These are phyloP conservation scores for Pluvianellus socialis DNA, from an alignment of 2,113 vertebrate species.

Conservation along the genomic window DNA sequence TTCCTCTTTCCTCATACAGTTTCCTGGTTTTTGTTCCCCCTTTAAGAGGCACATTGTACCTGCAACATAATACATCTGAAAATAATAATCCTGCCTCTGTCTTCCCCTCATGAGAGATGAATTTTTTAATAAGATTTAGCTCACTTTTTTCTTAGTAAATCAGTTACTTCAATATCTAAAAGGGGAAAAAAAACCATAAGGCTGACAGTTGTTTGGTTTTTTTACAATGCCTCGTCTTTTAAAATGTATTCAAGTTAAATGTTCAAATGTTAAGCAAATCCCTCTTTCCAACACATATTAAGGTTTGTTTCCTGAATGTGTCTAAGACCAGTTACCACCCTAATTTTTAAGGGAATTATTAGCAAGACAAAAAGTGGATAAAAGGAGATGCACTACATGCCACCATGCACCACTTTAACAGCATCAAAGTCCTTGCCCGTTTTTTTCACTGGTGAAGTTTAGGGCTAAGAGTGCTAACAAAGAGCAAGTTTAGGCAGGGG, in stretches of 20 bases:
- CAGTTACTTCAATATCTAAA: background rate
- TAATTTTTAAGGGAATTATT: background rate
- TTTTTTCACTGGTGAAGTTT: background rate
- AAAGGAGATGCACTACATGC: background rate
- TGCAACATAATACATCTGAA: slow-evolving; percentile 47
- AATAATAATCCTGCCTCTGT: slow-evolving; percentile 26
- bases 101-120: background rate
- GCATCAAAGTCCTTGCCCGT: background rate
- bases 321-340: background rate
- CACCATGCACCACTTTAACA: background rate
- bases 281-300: background rate
- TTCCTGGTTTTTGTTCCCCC: slow-evolving; percentile 70
- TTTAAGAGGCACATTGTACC: slow-evolving; percentile 55
- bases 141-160: background rate
- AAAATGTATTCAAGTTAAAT: background rate
- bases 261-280: background rate
- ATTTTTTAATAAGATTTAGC: background rate
- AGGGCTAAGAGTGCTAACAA: background rate
- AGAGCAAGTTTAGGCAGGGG: background rate
- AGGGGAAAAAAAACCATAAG: background rate
- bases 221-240: background rate
- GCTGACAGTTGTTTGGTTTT: background rate
- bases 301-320: background rate
- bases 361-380: background rate
- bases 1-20: slow-evolving; percentile 66